phyloP scores from a whole-genome alignment of 2,888 invertebrate genomes.

The Cheilosia scutellata region DNA sequence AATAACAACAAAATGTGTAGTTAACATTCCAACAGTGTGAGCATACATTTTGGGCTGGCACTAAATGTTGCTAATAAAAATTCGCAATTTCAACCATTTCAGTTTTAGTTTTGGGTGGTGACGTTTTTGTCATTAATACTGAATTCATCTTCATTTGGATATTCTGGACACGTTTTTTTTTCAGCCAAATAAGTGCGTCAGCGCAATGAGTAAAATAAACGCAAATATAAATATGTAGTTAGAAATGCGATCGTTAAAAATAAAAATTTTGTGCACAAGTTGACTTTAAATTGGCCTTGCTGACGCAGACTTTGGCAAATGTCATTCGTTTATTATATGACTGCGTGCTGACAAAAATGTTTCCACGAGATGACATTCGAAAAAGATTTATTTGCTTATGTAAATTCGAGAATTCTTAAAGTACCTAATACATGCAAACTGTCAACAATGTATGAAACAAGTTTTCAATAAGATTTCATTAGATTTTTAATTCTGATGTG shows the following conservation, averaged over 20 bases:
- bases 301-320: constrained; percentile 26
- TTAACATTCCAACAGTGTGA: constrained; percentile 1
- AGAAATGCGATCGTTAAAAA: not conserved
- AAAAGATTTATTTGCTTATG: not conserved
- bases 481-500: not conserved
- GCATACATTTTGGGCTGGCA: not conserved
- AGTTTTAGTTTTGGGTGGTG: constrained; percentile 7
- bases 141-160: not conserved
- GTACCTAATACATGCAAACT: not conserved
- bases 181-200: constrained; percentile 39
- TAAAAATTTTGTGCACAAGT: not conserved
- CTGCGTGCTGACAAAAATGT: not conserved
- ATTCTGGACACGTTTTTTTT: constrained; percentile 14
- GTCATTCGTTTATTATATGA: not conserved
- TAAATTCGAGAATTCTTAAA: not conserved
- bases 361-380: too few species aligned
- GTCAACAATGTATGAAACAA: not conserved
- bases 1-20: not conserved
- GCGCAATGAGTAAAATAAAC: constrained; percentile 5
- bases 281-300: constrained; percentile 28
- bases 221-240: constrained; percentile 17
- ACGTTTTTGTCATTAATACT: constrained; percentile 23
- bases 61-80: not conserved
- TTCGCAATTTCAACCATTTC: constrained; percentile 3
- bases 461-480: not conserved